These are phyloP conservation scores for Trichopria drosophilae DNA, from an alignment of 2,888 invertebrate species.

Conservation along the genomic window DNA sequence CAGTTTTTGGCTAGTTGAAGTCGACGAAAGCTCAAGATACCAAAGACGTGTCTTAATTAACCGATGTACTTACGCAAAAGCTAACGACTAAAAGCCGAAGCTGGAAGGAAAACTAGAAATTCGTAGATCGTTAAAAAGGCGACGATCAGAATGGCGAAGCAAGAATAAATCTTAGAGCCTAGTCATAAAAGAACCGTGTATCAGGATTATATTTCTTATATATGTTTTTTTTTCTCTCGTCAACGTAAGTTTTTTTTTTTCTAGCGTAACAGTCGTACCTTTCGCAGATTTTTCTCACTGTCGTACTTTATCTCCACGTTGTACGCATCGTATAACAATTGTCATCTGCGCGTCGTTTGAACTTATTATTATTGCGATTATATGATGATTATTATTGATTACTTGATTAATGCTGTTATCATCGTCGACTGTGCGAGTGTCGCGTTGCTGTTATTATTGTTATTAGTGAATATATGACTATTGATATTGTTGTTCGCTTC, in stretches of 20 bases:
- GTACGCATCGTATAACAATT: neutral
- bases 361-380: slow-evolving; percentile 22
- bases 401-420: slow-evolving; percentile 29
- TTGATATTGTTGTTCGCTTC: neutral
- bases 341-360: neutral
- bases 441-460: slow-evolving; percentile 38
- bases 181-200: slow-evolving; percentile 26
- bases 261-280: slow-evolving; percentile 23
- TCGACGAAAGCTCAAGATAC: no score
- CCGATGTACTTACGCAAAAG: slow-evolving; percentile 51
- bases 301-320: slow-evolving; percentile 20
- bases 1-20: no score
- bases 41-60: slow-evolving; percentile 55
- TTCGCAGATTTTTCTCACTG: slow-evolving; percentile 20
- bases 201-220: slow-evolving; percentile 13
- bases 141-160: no score
- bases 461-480: slow-evolving; percentile 36
- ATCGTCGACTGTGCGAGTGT: slow-evolving; percentile 36
- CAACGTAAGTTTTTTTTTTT: slow-evolving; percentile 18
- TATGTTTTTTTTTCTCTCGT: slow-evolving; percentile 23
- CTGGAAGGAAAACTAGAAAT: no score
- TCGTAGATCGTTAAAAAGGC: no score
- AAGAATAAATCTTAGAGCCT: no score
- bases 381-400: slow-evolving; percentile 23
- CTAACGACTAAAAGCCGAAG: slow-evolving; percentile 45